Evolutionary conservation across 2,113 vertebrate genomes (phyloP).

Genomic region (Vombatus ursinus): DNA sequence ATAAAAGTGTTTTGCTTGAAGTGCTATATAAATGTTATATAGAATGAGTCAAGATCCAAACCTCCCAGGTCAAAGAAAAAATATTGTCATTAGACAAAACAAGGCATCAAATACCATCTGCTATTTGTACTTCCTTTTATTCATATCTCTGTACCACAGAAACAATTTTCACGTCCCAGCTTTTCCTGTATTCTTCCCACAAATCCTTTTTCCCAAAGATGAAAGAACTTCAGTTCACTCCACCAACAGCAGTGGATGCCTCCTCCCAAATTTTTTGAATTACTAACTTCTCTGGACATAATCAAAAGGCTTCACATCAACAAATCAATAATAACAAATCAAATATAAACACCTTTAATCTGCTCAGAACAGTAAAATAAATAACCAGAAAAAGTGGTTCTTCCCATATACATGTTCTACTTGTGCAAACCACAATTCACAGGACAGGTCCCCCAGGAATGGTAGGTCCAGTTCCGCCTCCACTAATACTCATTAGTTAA

Average conservation of each 20-base stretch:
- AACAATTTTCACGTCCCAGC: background rate
- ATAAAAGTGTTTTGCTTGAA: background rate
- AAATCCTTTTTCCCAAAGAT: background rate
- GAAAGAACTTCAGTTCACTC: background rate
- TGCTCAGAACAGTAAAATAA: no score
- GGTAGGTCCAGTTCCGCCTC: no score
- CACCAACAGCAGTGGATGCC: background rate
- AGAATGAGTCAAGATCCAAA: background rate
- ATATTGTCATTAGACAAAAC: background rate
- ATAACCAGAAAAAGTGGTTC: no score
- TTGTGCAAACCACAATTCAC: no score
- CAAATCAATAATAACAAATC: no score
- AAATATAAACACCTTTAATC: no score
- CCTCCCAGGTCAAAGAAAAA: background rate
- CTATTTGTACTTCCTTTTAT: background rate
- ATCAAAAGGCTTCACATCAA: background rate
- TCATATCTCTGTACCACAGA: background rate
- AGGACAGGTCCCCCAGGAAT: no score
- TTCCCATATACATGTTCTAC: no score
- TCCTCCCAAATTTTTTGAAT: background rate
- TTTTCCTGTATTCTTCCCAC: background rate
- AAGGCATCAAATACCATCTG: background rate
- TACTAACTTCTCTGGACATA: background rate
- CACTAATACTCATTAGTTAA: no score
- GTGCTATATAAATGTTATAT: background rate